These are phyloP conservation scores for Drosophila malerkotliana DNA, from an alignment of 1,140 invertebrate species.

Conservation along the genomic window DNA sequence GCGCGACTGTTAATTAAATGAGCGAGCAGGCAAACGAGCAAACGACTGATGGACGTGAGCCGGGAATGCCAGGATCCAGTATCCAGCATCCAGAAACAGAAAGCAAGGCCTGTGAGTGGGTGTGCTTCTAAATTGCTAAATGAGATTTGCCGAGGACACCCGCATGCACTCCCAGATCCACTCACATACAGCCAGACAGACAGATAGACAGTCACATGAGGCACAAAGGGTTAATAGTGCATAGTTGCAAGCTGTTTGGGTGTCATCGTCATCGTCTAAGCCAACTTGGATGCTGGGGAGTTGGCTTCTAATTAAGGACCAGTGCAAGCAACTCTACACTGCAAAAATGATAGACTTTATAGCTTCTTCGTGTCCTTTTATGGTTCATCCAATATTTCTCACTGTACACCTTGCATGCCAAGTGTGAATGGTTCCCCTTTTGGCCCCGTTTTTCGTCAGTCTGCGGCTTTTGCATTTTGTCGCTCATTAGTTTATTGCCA, in stretches of 20 bases:
- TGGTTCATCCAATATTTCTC: neutral
- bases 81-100: conserved; percentile 36
- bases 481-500: conserved; percentile 81
- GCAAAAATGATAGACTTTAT: neutral
- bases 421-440: conserved; percentile 59
- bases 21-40: conserved; percentile 81
- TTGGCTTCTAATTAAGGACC: conserved; percentile 72
- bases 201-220: conserved; percentile 40
- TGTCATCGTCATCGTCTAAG: conserved; percentile 63
- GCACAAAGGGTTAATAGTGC: conserved; percentile 81
- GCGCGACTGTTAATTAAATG: conserved; percentile 82
- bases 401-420: conserved; percentile 39
- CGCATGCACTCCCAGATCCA: conserved; percentile 37
- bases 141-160: conserved; percentile 74
- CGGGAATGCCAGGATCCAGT: conserved; percentile 25
- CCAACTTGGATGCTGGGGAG: conserved; percentile 61
- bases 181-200: conserved; percentile 1
- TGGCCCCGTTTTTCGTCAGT: conserved; percentile 19
- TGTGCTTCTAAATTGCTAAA: conserved; percentile 83
- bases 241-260: conserved; percentile 69
- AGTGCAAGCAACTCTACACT: conserved; percentile 25
- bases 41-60: conserved; percentile 79
- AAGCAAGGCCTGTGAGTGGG: conserved; percentile 61
- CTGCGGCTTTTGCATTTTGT: conserved; percentile 71
- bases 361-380: neutral